These are phyloP conservation scores for Elaphurus davidianus DNA, from an alignment of 2,113 vertebrate species.

Conservation along the genomic window DNA sequence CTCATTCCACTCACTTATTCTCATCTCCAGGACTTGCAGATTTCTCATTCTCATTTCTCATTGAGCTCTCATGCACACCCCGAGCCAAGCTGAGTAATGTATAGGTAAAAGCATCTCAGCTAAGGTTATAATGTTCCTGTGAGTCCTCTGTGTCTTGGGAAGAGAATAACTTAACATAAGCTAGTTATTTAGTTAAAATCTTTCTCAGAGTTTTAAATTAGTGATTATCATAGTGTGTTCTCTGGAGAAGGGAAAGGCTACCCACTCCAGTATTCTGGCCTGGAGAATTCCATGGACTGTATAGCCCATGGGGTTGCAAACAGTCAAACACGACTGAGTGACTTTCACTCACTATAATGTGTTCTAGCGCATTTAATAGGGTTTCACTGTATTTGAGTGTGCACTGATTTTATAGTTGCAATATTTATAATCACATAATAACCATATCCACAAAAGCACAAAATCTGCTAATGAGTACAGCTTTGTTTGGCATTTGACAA, in stretches of 20 bases:
- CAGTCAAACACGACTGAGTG: fast-evolving
- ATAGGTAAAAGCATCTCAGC: not conserved
- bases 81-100: not conserved
- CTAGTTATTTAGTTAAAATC: not conserved
- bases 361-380: not conserved
- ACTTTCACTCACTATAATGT: not conserved
- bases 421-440: not conserved
- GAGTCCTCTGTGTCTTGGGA: not conserved
- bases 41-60: not conserved
- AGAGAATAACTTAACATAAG: not conserved
- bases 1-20: not conserved
- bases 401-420: not conserved
- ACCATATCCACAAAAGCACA: not conserved
- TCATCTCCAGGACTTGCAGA: not conserved
- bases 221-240: not conserved
- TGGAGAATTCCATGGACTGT: not conserved
- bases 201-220: not conserved
- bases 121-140: not conserved
- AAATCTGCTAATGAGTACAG: not conserved
- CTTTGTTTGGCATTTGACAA: not conserved
- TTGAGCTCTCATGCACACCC: not conserved
- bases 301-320: not conserved
- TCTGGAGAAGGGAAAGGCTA: not conserved
- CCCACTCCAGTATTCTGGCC: not conserved
- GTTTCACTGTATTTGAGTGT: not conserved